Conservation (phyloP, 53 echinoderm and acorn worm genomes). For the Patiria pectinifera region DNA sequence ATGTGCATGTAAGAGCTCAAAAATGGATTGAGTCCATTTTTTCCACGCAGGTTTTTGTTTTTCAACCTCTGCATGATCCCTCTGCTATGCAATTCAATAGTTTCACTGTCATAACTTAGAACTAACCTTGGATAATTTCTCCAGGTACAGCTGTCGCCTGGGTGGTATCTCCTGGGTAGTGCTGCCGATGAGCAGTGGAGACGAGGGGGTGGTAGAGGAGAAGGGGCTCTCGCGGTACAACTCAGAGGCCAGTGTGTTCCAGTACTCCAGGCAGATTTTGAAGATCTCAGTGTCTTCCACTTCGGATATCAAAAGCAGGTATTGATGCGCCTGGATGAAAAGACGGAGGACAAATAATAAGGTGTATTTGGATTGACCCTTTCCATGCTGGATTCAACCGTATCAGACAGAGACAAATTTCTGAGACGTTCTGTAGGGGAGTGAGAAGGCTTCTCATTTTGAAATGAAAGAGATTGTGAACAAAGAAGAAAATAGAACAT, state of each 20-base stretch:
- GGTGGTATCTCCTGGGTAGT: slow-evolving; percentile 90
- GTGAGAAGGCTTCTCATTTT: no score
- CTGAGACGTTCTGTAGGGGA: no score
- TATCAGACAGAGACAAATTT: no score
- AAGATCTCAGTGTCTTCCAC: slow-evolving; percentile 99
- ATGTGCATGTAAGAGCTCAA: no score
- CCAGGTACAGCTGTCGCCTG: slow-evolving; percentile 85
- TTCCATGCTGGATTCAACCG: neutral
- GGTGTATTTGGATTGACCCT: neutral
- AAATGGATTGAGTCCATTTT: no score
- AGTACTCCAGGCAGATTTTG: slow-evolving; percentile 98
- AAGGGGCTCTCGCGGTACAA: slow-evolving; percentile 96
- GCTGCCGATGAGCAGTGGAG: slow-evolving; percentile 82
- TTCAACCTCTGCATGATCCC: no score
- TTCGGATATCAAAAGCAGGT: slow-evolving; percentile 90
- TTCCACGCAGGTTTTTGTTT: no score
- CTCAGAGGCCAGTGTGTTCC: slow-evolving; percentile 93
- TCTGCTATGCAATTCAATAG: no score
- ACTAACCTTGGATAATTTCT: slow-evolving; percentile 83
- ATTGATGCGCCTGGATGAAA: slow-evolving; percentile 83
- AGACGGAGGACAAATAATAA: neutral
- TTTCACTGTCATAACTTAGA: neutral
- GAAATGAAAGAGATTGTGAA: no score
- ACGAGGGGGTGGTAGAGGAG: slow-evolving; percentile 89
- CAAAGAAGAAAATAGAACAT: no score